phyloP scores from a whole-genome alignment of 2,113 vertebrate genomes.

The Herpailurus yagouaroundi region DNA sequence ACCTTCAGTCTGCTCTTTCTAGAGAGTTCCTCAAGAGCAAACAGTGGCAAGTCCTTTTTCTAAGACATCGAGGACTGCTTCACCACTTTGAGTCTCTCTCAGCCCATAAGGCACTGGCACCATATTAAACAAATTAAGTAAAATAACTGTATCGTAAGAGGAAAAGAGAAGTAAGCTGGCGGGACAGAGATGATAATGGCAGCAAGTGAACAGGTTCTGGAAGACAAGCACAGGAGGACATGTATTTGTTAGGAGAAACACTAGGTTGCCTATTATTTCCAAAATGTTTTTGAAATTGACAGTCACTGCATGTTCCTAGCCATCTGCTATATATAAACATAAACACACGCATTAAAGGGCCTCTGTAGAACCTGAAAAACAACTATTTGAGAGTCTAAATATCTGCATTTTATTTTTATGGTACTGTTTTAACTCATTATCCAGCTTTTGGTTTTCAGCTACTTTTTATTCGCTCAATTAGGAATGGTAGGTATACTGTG shows the following conservation, averaged over 20 bases:
- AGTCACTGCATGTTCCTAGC: background rate
- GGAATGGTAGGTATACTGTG: background rate
- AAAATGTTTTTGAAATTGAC: slow-evolving; percentile 56
- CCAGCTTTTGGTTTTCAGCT: slow-evolving; percentile 16
- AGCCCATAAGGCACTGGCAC: background rate
- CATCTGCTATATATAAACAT: slow-evolving; percentile 53
- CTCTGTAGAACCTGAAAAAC: background rate
- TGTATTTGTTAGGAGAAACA: background rate
- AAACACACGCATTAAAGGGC: background rate
- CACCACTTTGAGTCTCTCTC: background rate
- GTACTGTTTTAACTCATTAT: background rate
- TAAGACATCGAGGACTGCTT: background rate
- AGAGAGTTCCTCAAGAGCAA: background rate
- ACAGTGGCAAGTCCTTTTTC: background rate
- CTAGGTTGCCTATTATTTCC: background rate
- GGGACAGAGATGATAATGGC: background rate
- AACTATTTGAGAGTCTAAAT: background rate
- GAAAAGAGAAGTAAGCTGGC: background rate
- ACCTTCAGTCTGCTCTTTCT: background rate
- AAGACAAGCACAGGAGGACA: background rate
- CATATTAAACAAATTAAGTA: background rate
- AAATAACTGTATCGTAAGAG: background rate
- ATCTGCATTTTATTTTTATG: background rate
- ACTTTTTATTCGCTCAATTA: background rate
- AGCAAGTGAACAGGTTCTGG: slow-evolving; percentile 18